Evolutionary conservation across 2,113 vertebrate genomes (phyloP).

Genomic region (Ceuthmochares aereus): DNA sequence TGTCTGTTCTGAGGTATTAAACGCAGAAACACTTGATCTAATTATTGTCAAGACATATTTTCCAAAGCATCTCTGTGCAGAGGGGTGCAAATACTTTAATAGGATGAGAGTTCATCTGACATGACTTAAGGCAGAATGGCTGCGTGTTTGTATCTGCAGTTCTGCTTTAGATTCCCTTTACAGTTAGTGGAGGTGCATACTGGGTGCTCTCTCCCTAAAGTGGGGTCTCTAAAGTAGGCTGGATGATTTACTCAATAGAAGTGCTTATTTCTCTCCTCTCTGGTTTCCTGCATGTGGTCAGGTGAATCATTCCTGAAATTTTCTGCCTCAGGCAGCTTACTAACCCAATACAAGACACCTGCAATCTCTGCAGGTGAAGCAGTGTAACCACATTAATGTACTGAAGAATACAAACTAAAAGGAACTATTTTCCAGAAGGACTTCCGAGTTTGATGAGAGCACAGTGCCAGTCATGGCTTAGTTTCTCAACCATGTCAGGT

Average conservation of each 20-base stretch:
- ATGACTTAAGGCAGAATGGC: background rate
- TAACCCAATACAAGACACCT: background rate
- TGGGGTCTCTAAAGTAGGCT: background rate
- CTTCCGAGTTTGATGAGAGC: background rate
- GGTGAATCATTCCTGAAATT: background rate
- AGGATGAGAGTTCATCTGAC: background rate
- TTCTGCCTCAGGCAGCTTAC: background rate
- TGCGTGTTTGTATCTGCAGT: background rate
- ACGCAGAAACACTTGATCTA: background rate
- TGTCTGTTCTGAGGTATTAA: conserved; percentile 3
- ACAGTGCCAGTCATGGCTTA: background rate
- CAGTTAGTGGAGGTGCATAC: background rate
- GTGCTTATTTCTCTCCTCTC: background rate
- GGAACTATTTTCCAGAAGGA: background rate
- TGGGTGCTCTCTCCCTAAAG: background rate
- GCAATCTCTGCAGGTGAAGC: background rate
- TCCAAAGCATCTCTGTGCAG: background rate
- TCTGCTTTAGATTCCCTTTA: background rate
- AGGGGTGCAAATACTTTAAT: background rate
- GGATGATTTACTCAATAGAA: background rate
- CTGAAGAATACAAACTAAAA: background rate
- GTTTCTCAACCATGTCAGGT: background rate
- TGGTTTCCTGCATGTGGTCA: background rate
- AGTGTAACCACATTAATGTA: background rate
- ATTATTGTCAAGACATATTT: background rate